These are phyloP conservation scores for Lynx canadensis DNA, from an alignment of 2,113 vertebrate species.

Conservation along the genomic window DNA sequence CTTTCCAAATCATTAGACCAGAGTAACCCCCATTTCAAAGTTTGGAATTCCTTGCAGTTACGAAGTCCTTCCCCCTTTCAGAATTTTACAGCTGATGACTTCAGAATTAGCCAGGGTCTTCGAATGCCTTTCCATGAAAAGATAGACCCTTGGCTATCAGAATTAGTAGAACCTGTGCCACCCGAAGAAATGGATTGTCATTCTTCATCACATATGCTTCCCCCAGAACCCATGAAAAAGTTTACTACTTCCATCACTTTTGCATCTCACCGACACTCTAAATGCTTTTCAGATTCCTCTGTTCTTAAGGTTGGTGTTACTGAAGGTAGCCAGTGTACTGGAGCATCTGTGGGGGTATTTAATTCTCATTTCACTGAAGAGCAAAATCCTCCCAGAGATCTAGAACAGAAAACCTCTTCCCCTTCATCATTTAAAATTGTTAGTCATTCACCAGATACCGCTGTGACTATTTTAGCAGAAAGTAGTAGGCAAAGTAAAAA, in stretches of 20 bases:
- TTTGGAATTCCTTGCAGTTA: background rate
- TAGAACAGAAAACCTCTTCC: background rate
- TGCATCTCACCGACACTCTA: conserved; percentile 81
- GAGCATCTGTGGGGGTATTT: conserved; percentile 62
- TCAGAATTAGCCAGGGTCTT: background rate
- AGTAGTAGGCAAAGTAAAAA: conserved; percentile 27
- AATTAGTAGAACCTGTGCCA: conserved; percentile 59
- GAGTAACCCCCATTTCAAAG: background rate
- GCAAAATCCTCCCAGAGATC: conserved; percentile 5
- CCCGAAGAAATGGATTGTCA: conserved; percentile 59
- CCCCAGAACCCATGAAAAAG: conserved; percentile 69
- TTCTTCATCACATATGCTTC: conserved; percentile 47
- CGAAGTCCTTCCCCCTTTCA: conserved; percentile 53
- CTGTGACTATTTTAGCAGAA: conserved; percentile 2
- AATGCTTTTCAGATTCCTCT: conserved; percentile 67
- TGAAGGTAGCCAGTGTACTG: conserved; percentile 59
- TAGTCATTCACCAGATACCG: background rate
- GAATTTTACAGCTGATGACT: background rate
- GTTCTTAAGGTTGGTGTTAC: conserved; percentile 75
- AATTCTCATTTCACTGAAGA: conserved; percentile 52
- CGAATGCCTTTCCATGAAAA: background rate
- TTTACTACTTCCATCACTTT: conserved; percentile 85
- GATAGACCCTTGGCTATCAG: conserved; percentile 54
- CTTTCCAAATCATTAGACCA: conserved; percentile 28
- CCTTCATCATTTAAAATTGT: background rate